phyloP scores from a whole-genome alignment of 2,888 invertebrate species.

The Leuctra nigra region DNA sequence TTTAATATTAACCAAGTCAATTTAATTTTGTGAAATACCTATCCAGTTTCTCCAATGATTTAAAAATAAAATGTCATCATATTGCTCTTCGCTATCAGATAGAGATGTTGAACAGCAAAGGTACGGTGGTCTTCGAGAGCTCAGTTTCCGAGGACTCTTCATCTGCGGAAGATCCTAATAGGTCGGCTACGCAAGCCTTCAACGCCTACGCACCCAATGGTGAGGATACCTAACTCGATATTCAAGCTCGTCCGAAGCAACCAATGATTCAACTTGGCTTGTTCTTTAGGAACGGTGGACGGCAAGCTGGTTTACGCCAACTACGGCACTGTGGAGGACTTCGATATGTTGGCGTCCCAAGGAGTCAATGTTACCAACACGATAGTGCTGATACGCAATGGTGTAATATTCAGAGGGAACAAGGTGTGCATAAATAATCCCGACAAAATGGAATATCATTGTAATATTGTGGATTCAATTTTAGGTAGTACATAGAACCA shows the following conservation, averaged over 20 bases:
- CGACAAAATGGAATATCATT: too few species aligned
- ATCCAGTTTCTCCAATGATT: not conserved
- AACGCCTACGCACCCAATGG: constrained; percentile 15
- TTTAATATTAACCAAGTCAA: too few species aligned
- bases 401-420: constrained; percentile 7
- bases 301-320: constrained; percentile 7
- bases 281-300: not conserved
- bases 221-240: not conserved
- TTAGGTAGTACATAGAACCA: too few species aligned
- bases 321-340: constrained; percentile 10
- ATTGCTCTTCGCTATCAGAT: not conserved
- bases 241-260: too few species aligned
- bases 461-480: too few species aligned
- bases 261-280: not conserved
- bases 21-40: too few species aligned
- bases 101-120: not conserved
- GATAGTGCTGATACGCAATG: not conserved
- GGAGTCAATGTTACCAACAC: not conserved
- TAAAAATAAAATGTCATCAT: not conserved
- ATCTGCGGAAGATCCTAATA: not conserved
- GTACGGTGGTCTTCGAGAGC: not conserved
- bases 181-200: not conserved
- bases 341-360: not conserved
- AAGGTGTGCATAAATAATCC: constrained; percentile 4
- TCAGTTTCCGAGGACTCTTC: not conserved